phyloP scores from a whole-genome alignment of 1,140 invertebrate genomes.

The Rhyzopertha dominica region DNA sequence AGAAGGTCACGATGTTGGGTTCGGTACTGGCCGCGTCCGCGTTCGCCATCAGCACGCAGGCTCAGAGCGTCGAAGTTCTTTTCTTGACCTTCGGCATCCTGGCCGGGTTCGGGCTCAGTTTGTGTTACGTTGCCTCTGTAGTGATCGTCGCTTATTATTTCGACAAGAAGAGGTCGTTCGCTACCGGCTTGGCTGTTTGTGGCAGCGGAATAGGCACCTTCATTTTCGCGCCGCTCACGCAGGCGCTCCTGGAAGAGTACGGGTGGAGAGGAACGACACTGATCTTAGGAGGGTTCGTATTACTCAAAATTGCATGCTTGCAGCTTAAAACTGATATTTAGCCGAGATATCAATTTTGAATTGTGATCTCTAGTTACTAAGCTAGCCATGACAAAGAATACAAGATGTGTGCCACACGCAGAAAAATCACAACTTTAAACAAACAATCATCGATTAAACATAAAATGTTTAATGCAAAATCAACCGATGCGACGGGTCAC shows the following conservation, averaged over 20 bases:
- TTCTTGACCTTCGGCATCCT: slow-evolving; percentile 83
- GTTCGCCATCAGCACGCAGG: slow-evolving; percentile 76
- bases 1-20: slow-evolving; percentile 74
- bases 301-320: too few relatives aligned
- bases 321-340: too few relatives aligned
- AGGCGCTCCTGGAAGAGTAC: slow-evolving; percentile 69
- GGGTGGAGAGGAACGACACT: slow-evolving; percentile 81
- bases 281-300: too few relatives aligned
- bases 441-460: too few relatives aligned
- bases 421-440: too few relatives aligned
- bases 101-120: slow-evolving; percentile 78
- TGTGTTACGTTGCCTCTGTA: slow-evolving; percentile 84
- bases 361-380: too few relatives aligned
- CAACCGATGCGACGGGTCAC: too few relatives aligned
- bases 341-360: too few relatives aligned
- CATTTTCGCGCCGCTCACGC: slow-evolving; percentile 82
- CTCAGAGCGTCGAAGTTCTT: slow-evolving; percentile 69
- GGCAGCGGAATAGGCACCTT: slow-evolving; percentile 88
- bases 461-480: too few relatives aligned
- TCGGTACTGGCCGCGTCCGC: slow-evolving; percentile 70
- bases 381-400: too few relatives aligned
- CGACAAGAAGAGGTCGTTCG: slow-evolving; percentile 84
- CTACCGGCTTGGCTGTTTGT: slow-evolving; percentile 88
- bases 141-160: slow-evolving; percentile 97
- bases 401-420: too few relatives aligned